These are phyloP conservation scores for Sisyra terminalis DNA, from an alignment of 2,888 invertebrate genomes.

Conservation along the genomic window DNA sequence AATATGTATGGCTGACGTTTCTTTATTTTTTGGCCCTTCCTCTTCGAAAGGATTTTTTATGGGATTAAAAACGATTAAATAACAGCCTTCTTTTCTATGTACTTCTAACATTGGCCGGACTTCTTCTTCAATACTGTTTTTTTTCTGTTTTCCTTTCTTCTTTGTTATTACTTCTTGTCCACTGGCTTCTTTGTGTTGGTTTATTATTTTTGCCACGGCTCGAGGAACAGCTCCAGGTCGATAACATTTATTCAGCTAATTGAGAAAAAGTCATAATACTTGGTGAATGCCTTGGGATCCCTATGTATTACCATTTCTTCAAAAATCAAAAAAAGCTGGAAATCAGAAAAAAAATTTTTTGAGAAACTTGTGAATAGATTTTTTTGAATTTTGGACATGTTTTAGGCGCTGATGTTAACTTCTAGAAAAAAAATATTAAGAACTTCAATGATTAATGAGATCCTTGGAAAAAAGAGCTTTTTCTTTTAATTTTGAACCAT, in stretches of 20 bases:
- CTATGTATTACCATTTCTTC: too few relatives aligned
- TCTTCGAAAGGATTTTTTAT: constrained; percentile 41
- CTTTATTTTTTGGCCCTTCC: constrained; percentile 44
- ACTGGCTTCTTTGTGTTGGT: constrained; percentile 20
- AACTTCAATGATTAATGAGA: too few relatives aligned
- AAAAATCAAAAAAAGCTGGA: too few relatives aligned
- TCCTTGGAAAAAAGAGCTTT: too few relatives aligned
- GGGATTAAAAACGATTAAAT: constrained; percentile 48
- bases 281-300: too few relatives aligned
- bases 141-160: constrained; percentile 27
- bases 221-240: constrained; percentile 34
- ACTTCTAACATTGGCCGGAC: constrained; percentile 42
- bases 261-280: too few relatives aligned
- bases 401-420: too few relatives aligned
- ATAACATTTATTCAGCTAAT: constrained; percentile 34
- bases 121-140: constrained; percentile 20
- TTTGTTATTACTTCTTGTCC: constrained; percentile 18
- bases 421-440: too few relatives aligned
- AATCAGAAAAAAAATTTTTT: too few relatives aligned
- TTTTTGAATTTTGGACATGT: too few relatives aligned
- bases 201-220: constrained; percentile 16
- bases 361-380: too few relatives aligned
- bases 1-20: constrained; percentile 50
- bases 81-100: constrained; percentile 45
- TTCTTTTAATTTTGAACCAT: too few relatives aligned